Conservation (phyloP, 2,888 invertebrate genomes). For the Dascillus cervinus region DNA sequence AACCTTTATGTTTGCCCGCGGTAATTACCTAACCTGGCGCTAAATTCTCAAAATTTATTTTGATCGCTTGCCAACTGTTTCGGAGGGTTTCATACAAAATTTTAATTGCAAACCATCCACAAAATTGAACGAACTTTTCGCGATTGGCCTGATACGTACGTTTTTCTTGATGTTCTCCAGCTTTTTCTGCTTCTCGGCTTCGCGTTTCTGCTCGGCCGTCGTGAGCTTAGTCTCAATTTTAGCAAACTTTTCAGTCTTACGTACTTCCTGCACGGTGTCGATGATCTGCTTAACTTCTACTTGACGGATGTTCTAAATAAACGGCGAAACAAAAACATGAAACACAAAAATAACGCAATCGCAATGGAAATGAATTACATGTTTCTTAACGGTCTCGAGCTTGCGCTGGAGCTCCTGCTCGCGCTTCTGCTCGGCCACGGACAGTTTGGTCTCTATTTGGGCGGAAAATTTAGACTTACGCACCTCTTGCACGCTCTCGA, state of each 20-base stretch:
- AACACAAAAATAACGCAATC: constrained; percentile 8
- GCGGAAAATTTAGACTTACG: constrained; percentile 43
- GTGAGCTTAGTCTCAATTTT: constrained; percentile 62
- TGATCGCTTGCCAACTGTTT: no score
- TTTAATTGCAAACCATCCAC: no score
- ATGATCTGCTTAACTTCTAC: constrained; percentile 49
- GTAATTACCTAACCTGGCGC: no score
- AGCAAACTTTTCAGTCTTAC: constrained; percentile 43
- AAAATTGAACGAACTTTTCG: no score
- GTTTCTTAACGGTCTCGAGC: constrained; percentile 75
- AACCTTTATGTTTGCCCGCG: no score
- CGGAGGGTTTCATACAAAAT: no score
- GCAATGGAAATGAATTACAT: constrained; percentile 47
- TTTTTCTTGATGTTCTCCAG: constrained; percentile 77
- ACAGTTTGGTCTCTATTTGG: constrained; percentile 60
- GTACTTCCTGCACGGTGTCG: constrained; percentile 27
- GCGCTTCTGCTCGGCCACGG: constrained; percentile 73
- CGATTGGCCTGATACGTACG: no score
- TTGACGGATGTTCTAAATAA: constrained; percentile 54
- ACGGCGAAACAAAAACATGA: constrained; percentile 11
- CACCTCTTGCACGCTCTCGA: constrained; percentile 26
- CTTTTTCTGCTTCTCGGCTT: constrained; percentile 78
- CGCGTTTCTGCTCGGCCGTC: constrained; percentile 74
- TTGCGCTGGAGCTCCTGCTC: constrained; percentile 80
- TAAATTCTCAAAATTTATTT: no score